phyloP scores from a whole-genome alignment of 2,797 vertebrate species.

The Myotis daubentonii region DNA sequence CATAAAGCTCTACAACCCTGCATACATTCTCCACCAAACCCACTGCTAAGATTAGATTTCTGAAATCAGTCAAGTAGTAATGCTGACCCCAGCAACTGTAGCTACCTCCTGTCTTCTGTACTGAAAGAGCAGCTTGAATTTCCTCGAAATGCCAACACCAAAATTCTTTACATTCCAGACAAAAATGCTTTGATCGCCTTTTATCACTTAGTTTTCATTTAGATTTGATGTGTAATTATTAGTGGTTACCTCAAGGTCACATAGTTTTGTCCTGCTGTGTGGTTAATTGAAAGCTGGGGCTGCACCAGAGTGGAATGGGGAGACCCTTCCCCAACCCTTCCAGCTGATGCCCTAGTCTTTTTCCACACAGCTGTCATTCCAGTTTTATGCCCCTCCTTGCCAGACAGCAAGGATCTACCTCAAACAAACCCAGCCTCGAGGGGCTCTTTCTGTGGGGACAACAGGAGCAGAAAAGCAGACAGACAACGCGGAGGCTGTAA shows the following conservation, averaged over 20 bases:
- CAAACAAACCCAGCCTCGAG: constrained; percentile 76
- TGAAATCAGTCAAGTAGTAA: neutral
- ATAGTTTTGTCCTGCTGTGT: constrained; percentile 37
- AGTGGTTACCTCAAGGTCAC: constrained; percentile 67
- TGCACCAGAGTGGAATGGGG: constrained; percentile 48
- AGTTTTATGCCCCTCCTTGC: constrained; percentile 81
- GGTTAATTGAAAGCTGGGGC: constrained; percentile 9
- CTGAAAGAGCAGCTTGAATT: constrained; percentile 68
- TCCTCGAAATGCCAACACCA: constrained; percentile 71
- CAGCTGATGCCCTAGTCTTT: constrained; percentile 79
- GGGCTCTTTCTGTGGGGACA: constrained; percentile 52
- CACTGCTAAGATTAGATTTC: neutral
- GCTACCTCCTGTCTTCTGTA: constrained; percentile 43
- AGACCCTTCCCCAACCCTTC: constrained; percentile 66
- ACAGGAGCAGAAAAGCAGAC: constrained; percentile 64
- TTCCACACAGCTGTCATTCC: constrained; percentile 83
- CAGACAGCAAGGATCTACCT: constrained; percentile 67
- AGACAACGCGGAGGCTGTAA: constrained; percentile 73
- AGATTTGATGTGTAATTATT: constrained; percentile 52
- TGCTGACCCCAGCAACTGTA: constrained; percentile 46
- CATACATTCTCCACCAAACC: neutral
- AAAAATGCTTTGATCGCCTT: constrained; percentile 58
- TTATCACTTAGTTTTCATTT: constrained; percentile 49
- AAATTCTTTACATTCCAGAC: constrained; percentile 81
- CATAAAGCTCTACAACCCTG: neutral